Base-by-base conservation (phyloP, 2,113 vertebrate genomes). In the Campylomormyrus tamandua region DNA sequence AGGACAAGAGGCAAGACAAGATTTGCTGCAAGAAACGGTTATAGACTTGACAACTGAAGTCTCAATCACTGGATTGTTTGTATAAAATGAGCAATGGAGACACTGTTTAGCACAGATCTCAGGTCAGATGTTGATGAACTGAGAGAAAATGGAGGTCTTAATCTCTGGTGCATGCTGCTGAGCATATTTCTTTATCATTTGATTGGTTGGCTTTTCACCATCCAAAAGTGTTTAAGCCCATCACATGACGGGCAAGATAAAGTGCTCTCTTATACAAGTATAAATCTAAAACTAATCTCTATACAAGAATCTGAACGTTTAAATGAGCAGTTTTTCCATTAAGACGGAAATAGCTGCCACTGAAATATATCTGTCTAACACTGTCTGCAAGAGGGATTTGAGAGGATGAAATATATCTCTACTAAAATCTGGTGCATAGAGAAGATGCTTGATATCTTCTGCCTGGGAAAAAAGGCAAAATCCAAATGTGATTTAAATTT, bases 391-490 rank as follows among this genome's bases (percentile, higher is more conserved):
- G 27, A 66, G 45, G 39, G 89, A 87, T 96, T 94, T 94, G 95
- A 96, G 96, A 96, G 96, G 96, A 96, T 96, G 95, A 95, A 96
- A 95, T 96, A 95, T 96, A 95, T 96, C 96, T 96, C 96, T 96
- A 96, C 95, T 95, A 95, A 95, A 93, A 95, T 70, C 50, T 87
- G 50, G 50, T 19, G 46, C 27, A 56, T 53, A 45, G 42, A 11
- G 42, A 24, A 46, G 35, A 70, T 88, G 19, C 42, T 13, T 48
- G 4, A 70, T 27, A 27, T 74, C 66, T 50, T 83, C n/a, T 77
- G 42, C 46, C 45, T 52, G 3, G 7, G 27, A 77, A 45, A 74
- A 89, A n/a, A 77, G 2, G 42, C 24, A 3, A 77, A 17, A 48
- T 27, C 52, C 19, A 50, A 74, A 89, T 49, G 46, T 27, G 27